A percentile compares a stretch with the other conserved stretches of the same genome.
Conservation (phyloP, 2,888 invertebrate species). For the Halocaridina rubra region DNA sequence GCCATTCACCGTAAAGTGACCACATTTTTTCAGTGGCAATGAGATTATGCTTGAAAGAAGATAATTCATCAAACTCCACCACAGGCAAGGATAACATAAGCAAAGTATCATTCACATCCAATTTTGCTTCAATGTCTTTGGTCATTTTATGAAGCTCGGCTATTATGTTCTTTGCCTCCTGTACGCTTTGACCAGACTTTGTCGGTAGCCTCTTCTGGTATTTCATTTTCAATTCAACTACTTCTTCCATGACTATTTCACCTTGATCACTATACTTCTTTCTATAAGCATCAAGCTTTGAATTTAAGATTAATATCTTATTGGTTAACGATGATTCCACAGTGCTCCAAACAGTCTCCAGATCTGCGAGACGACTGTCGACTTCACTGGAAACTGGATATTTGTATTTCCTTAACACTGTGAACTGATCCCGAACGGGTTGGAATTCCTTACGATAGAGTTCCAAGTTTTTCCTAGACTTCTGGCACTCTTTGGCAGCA, state of each 20-base stretch:
- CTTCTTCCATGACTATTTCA: slow-evolving; percentile 47
- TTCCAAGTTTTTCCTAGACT: slow-evolving; percentile 13
- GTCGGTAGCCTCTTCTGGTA: slow-evolving; percentile 40
- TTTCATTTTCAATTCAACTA: slow-evolving; percentile 18
- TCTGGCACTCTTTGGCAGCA: slow-evolving; percentile 28
- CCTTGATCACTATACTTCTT: slow-evolving; percentile 43
- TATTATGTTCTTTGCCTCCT: slow-evolving; percentile 26
- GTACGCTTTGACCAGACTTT: slow-evolving; percentile 14
- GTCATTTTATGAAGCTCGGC: slow-evolving; percentile 27
- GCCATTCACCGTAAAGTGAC: slow-evolving; percentile 47
- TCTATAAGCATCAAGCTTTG: slow-evolving; percentile 28
- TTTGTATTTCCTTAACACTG: slow-evolving; percentile 28
- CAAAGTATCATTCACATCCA: slow-evolving; percentile 44
- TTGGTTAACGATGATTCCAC: slow-evolving; percentile 32
- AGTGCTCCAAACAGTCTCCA: slow-evolving; percentile 37
- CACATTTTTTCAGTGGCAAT: slow-evolving; percentile 44
- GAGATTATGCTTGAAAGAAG: slow-evolving; percentile 34
- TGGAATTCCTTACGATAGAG: slow-evolving; percentile 30
- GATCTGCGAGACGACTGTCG: slow-evolving; percentile 7
- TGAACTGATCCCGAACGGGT: slow-evolving; percentile 45
- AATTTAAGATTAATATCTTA: slow-evolving; percentile 27
- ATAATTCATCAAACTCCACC: slow-evolving; percentile 46
- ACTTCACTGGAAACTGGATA: slow-evolving; percentile 15
- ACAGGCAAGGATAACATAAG: slow-evolving; percentile 23
- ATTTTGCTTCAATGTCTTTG: slow-evolving; percentile 26